These are phyloP conservation scores for Phoeniculus purpureus DNA, from an alignment of 2,797 vertebrate genomes.

Conservation along the genomic window DNA sequence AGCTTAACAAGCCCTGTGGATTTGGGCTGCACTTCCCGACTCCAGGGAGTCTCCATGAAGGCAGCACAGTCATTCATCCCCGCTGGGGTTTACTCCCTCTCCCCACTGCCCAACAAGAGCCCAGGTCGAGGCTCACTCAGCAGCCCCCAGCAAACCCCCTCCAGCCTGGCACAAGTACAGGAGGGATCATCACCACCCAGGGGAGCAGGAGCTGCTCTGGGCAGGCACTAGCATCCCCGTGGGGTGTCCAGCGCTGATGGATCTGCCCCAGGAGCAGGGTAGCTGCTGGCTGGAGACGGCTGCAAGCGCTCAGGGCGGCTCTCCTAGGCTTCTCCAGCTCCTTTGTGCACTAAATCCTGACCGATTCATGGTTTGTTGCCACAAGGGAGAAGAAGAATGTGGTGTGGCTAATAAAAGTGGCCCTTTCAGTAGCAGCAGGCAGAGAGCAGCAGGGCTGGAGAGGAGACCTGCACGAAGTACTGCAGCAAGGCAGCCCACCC, in stretches of 20 bases:
- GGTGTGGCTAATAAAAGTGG: no score
- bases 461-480: no score
- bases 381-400: no score
- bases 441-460: no score
- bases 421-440: no score
- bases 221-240: background rate
- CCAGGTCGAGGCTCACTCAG: background rate
- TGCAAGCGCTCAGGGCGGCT: rapidly evolving
- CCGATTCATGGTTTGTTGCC: background rate
- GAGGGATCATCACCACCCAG: background rate
- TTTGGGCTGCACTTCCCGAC: background rate
- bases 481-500: no score
- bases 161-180: rapidly evolving
- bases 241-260: background rate
- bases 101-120: background rate
- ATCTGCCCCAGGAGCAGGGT: rapidly evolving
- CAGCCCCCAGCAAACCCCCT: background rate
- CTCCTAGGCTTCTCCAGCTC: background rate
- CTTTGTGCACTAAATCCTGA: background rate
- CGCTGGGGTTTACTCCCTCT: background rate
- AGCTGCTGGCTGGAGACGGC: background rate
- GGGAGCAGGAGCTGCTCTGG: background rate
- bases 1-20: background rate
- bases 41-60: background rate
- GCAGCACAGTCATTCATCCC: background rate